phyloP scores from a whole-genome alignment of 2,113 vertebrate genomes.

The Podiceps cristatus region DNA sequence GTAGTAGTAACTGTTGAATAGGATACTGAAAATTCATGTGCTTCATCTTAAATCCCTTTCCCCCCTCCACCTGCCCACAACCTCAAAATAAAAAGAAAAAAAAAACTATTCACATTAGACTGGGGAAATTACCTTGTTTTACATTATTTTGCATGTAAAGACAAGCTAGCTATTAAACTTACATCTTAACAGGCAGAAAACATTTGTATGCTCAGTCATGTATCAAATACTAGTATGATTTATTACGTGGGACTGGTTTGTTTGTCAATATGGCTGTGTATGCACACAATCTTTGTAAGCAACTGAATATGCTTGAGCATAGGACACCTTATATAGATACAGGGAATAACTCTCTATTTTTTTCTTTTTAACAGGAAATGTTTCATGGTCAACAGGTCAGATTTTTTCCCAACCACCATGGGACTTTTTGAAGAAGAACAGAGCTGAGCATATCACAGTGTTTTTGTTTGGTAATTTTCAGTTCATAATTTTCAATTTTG shows the following conservation, averaged over 20 bases:
- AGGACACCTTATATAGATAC: not conserved
- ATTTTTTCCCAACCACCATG: slow-evolving; percentile 84
- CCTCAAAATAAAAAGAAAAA: not conserved
- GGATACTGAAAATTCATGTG: not conserved
- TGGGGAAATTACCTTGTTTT: not conserved
- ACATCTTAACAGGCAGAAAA: not conserved
- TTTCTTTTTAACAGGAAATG: slow-evolving; percentile 80
- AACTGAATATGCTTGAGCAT: not conserved
- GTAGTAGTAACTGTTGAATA: not conserved
- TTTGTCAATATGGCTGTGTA: not conserved
- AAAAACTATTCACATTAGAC: not conserved
- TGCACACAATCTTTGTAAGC: not conserved
- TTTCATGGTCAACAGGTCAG: slow-evolving; percentile 86
- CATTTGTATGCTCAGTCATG: not conserved
- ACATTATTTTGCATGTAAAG: not conserved
- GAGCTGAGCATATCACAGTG: slow-evolving; percentile 83
- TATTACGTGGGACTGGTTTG: not conserved
- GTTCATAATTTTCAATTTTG: not conserved
- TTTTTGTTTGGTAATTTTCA: slow-evolving; percentile 76
- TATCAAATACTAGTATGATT: not conserved
- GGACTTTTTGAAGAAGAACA: slow-evolving; percentile 90
- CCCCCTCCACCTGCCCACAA: not conserved
- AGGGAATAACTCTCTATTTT: not conserved
- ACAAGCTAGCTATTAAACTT: not conserved
- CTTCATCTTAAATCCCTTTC: not conserved